phyloP scores from a whole-genome alignment of 35 echinoderm and acorn worm species.

The Lytechinus pictus region DNA sequence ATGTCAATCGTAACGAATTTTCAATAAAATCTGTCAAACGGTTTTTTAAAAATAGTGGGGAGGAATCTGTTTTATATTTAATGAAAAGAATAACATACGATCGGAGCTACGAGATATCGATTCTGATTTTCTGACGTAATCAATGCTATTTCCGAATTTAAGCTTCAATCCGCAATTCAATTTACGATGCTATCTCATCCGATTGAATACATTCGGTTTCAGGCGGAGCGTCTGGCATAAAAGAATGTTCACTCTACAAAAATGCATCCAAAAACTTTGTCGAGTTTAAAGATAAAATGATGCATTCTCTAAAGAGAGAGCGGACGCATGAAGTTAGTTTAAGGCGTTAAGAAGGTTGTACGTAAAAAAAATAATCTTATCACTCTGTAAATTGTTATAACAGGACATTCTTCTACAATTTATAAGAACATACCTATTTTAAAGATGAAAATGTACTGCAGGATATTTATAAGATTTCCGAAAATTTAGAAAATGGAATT shows the following conservation, averaged over 20 bases:
- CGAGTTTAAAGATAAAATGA: background rate
- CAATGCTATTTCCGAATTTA: conserved; percentile 13
- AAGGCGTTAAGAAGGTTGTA: no score
- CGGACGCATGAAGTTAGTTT: no score
- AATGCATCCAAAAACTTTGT: background rate
- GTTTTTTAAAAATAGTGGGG: background rate
- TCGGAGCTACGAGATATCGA: background rate
- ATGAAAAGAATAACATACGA: background rate
- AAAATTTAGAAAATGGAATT: no score
- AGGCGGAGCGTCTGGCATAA: background rate
- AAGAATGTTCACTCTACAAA: background rate
- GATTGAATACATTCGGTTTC: background rate
- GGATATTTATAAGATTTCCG: no score
- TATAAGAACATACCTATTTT: no score
- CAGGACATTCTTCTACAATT: no score
- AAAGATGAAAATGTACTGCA: no score
- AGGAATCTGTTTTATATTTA: background rate
- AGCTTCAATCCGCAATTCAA: background rate
- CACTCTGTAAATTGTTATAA: no score
- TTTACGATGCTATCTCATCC: background rate
- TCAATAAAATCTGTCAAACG: no score
- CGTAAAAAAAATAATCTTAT: no score
- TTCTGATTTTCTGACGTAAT: conserved; percentile 12
- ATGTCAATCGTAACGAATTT: no score
- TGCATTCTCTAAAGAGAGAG: background rate